A percentile compares a stretch with the other conserved stretches of the same genome.
phyloP scores from a whole-genome alignment of 2,797 vertebrate genomes.

The Acanthis flammea region DNA sequence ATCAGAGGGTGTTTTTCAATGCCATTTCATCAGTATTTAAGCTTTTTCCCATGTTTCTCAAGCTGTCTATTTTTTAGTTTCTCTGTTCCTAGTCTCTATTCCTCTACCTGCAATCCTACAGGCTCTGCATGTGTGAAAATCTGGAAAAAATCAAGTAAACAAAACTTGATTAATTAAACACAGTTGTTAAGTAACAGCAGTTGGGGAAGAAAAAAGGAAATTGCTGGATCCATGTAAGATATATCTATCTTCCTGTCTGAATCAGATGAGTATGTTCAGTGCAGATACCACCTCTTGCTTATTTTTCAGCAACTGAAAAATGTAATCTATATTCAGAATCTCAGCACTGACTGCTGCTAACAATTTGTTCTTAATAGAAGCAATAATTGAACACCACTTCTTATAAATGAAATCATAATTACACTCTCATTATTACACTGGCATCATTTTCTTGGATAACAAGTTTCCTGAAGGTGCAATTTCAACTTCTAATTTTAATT shows the following conservation, averaged over 20 bases:
- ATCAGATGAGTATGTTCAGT: background rate
- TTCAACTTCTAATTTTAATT: constrained; percentile 45
- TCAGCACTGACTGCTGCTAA: constrained; percentile 28
- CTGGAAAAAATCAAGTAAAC: background rate
- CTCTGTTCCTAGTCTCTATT: background rate
- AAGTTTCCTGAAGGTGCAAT: constrained; percentile 49
- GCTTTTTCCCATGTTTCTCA: background rate
- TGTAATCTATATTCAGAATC: background rate
- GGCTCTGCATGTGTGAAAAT: background rate
- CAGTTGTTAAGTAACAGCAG: background rate
- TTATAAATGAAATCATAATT: constrained; percentile 51
- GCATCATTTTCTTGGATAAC: constrained; percentile 39
- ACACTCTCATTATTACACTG: constrained; percentile 27
- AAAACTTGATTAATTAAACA: background rate
- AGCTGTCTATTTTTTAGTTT: background rate
- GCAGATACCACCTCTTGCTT: background rate
- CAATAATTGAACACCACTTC: constrained; percentile 52
- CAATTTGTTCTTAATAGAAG: constrained; percentile 35
- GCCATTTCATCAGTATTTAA: background rate
- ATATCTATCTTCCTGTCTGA: background rate
- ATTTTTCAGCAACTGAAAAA: background rate
- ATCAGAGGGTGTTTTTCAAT: background rate
- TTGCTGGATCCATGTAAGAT: background rate
- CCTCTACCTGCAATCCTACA: background rate
- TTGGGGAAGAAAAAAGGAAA: background rate